phyloP scores from a whole-genome alignment of 2,888 invertebrate genomes.

The Microctonus aethiopoides region DNA sequence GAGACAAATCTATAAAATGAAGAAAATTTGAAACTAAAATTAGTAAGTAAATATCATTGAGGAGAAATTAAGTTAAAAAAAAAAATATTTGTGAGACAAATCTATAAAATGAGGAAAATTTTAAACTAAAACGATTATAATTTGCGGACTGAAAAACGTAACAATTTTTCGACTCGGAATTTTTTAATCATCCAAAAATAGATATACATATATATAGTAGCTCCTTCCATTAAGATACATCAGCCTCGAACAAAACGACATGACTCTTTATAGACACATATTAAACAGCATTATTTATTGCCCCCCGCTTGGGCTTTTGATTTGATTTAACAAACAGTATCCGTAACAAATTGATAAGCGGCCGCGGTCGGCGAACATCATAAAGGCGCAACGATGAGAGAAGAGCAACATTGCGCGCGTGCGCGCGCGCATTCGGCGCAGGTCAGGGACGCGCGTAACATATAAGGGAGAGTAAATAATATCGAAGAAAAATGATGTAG shows the following conservation, averaged over 20 bases:
- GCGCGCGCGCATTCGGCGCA: constrained; percentile 44
- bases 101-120: too few species aligned
- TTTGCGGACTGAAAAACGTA: too few species aligned
- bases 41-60: too few species aligned
- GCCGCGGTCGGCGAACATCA: constrained; percentile 63
- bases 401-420: constrained; percentile 28
- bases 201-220: not conserved
- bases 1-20: too few species aligned
- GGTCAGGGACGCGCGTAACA: constrained; percentile 59
- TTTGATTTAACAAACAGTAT: constrained; percentile 64
- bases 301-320: constrained; percentile 50
- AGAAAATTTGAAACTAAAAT: too few species aligned
- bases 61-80: too few species aligned
- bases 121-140: too few species aligned
- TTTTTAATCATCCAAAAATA: too few species aligned
- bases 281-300: constrained; percentile 65
- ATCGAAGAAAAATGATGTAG: constrained; percentile 28
- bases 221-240: constrained; percentile 21
- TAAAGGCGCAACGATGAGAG: constrained; percentile 39
- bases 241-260: constrained; percentile 22
- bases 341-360: constrained; percentile 67
- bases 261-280: constrained; percentile 53
- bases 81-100: too few species aligned
- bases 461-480: not conserved
- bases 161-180: too few species aligned